Evolutionary conservation across 2,797 vertebrate species (phyloP).

Genomic region (Peromyscus melanophrys): DNA sequence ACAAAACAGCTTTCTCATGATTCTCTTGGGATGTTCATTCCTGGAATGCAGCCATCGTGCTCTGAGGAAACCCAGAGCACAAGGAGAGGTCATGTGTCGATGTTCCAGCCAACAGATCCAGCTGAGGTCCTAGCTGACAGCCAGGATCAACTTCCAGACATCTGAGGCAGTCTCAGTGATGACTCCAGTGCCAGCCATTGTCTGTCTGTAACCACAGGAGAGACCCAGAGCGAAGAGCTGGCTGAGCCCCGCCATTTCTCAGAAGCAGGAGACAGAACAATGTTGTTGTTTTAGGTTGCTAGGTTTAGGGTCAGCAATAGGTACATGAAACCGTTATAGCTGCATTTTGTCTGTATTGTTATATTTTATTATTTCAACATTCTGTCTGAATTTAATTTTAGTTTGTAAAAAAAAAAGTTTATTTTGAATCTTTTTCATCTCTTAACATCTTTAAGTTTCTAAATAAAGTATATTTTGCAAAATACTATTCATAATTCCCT

Average conservation of each 20-base stretch:
- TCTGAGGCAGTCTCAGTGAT: neutral
- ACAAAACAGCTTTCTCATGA: constrained; percentile 48
- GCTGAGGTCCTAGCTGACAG: constrained; percentile 41
- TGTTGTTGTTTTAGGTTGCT: constrained; percentile 8
- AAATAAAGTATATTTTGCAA: neutral
- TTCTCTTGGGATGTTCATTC: constrained; percentile 49
- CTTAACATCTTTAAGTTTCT: neutral
- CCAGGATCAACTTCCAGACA: constrained; percentile 45
- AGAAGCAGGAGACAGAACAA: constrained; percentile 29
- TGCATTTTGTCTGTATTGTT: neutral
- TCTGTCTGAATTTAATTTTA: neutral
- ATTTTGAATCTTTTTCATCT: neutral
- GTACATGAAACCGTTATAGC: neutral
- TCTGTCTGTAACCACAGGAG: constrained; percentile 13
- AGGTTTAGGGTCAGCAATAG: neutral
- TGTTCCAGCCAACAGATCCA: constrained; percentile 50
- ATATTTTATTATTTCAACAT: neutral
- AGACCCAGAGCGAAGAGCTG: neutral
- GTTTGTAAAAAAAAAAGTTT: neutral
- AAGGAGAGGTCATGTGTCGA: neutral
- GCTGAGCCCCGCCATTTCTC: neutral
- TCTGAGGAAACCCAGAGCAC: constrained; percentile 67
- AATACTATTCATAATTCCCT: neutral
- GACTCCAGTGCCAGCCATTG: neutral
- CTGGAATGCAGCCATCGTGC: constrained; percentile 38